Evolutionary conservation across 2,113 vertebrate genomes (phyloP).

Genomic region (Crocuta crocuta): DNA sequence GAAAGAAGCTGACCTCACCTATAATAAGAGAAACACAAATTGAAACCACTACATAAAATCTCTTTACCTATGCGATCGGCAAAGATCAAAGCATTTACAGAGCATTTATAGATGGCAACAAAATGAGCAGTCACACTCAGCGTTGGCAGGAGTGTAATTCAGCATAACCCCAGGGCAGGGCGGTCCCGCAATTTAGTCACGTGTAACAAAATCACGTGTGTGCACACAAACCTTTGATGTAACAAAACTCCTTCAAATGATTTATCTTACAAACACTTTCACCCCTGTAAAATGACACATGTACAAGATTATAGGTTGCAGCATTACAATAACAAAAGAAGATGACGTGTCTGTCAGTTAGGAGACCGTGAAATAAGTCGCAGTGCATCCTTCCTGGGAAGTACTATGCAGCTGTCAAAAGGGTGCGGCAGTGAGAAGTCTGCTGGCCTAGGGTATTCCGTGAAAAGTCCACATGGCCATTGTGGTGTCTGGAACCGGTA

Average conservation of each 20-base stretch:
- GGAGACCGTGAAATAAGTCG: neutral
- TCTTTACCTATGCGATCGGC: neutral
- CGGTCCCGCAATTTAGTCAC: neutral
- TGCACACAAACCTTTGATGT: neutral
- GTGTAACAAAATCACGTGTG: accelerated
- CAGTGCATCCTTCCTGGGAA: accelerated
- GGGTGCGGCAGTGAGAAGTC: neutral
- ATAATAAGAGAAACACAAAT: neutral
- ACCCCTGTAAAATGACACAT: neutral
- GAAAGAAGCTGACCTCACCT: neutral
- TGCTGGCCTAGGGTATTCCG: accelerated
- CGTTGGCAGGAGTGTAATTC: no score
- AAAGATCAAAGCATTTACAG: neutral
- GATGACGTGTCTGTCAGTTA: neutral
- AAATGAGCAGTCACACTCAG: neutral
- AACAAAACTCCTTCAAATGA: neutral
- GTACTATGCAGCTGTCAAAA: neutral
- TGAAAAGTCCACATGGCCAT: neutral
- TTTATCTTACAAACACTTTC: neutral
- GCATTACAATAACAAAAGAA: neutral
- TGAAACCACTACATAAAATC: neutral
- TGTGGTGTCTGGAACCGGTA: accelerated
- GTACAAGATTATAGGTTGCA: neutral
- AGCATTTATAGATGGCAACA: neutral
- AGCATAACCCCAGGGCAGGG: no score